These are phyloP conservation scores for Tangara arthus DNA, from an alignment of 2,797 vertebrate species.

Conservation along the genomic window DNA sequence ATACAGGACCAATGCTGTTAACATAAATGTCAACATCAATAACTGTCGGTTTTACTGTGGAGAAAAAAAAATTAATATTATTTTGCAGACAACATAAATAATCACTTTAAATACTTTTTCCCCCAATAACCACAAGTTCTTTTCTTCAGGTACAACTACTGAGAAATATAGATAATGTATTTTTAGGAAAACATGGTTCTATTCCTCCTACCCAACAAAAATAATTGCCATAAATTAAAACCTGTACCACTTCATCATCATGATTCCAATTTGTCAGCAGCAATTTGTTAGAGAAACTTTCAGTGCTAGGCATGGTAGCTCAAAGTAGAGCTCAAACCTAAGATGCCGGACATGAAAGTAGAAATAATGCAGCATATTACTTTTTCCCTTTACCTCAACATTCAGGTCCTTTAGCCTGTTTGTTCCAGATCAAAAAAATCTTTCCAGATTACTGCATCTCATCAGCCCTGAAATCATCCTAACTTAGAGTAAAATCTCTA, in stretches of 20 bases:
- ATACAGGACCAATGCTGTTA: conserved; percentile 97
- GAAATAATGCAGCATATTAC: not conserved
- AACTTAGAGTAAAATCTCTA: not conserved
- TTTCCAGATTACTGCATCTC: not conserved
- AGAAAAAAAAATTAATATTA: conserved; percentile 48
- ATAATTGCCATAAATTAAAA: not conserved
- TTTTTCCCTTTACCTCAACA: not conserved
- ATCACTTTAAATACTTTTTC: not conserved
- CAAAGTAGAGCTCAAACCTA: not conserved
- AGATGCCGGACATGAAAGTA: not conserved
- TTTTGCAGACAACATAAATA: not conserved
- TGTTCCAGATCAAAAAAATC: not conserved
- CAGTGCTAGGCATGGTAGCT: not conserved
- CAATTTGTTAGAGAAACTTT: not conserved
- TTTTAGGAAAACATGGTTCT: not conserved
- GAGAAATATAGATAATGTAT: not conserved
- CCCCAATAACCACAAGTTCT: not conserved
- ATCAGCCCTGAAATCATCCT: not conserved
- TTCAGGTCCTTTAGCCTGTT: not conserved
- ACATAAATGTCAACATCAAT: conserved; percentile 96
- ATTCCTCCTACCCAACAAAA: not conserved
- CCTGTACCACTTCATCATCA: not conserved
- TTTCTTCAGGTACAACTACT: not conserved
- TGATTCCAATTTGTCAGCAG: not conserved
- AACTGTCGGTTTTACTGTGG: conserved; percentile 91